Evolutionary conservation across 2,888 invertebrate species (phyloP), one percentile per base, ranked within the genome.

Genomic region (Pristionchus fissidentatus): DNA sequence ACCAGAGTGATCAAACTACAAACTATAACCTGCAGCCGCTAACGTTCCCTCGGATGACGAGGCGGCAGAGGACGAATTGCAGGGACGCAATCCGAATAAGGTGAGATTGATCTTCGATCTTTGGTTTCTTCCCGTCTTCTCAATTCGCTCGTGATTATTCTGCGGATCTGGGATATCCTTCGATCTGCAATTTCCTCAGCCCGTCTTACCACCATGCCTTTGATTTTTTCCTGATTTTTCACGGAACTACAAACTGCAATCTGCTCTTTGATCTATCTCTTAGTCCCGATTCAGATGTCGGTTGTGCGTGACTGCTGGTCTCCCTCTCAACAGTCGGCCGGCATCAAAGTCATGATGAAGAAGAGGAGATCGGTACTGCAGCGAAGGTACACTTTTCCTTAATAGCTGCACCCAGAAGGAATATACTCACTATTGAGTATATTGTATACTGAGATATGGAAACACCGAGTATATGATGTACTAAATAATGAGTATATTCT

Each of bases 291-390:
- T 0, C 41, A 79, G 79, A 43, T 79, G 41, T 79, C 79, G 0
- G 79, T 79, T 2, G 57, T 79, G 22, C 79, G 57, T 8, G 79
- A 79, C 13, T 8, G 8, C n/a, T 41, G 43, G 26, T 79, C 79
- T 26, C 79, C 79, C 79, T 15, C 79, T 1, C 35, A 79, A 3
- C 38, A 77, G 49, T 77, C 79, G 22, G 43, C 38, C 26, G 79
- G 55, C 55, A 79, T 79, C 79, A 79, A 79, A 41, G 57, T 79
- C 35, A 79, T 79, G 79, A 57, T 79, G 57, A 55, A 79, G 79
- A 79, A 43, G 49, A 35, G 79, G 19, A 77, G 49, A 13, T 77
- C 75, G 49, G 75, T 77, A 29, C 32, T 32, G 32, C 46, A 52
- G 35, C 26, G 49, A 49, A 49, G 49, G 46, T 77, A 38, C 8